A percentile compares a stretch with the other conserved stretches of the same genome.
Evolutionary conservation across 2,113 vertebrate species (phyloP).

Genomic region (Nymphicus hollandicus): DNA sequence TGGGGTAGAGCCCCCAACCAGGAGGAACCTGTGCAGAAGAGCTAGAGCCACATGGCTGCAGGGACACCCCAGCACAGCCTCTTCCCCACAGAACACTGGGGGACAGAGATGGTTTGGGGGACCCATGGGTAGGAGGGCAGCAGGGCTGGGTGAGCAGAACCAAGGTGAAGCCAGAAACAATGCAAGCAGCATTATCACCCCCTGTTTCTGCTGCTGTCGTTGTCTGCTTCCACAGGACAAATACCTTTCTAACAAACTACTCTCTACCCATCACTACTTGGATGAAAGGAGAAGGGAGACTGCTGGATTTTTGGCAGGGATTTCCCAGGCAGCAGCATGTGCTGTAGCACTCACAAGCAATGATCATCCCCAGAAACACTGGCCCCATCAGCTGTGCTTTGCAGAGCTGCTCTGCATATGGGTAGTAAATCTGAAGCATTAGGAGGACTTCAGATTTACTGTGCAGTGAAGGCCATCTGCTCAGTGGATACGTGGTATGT

Average conservation of each 20-base stretch:
- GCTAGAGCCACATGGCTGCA: not conserved
- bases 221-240: not conserved
- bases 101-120: rapidly evolving
- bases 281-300: not conserved
- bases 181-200: not conserved
- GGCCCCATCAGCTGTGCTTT: not conserved
- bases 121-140: not conserved
- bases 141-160: not conserved
- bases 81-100: not conserved
- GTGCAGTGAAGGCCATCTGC: not conserved
- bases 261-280: not conserved
- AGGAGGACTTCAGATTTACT: not conserved
- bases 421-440: not conserved
- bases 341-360: not conserved
- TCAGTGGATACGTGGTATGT: rapidly evolving
- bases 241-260: not conserved
- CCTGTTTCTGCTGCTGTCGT: rapidly evolving
- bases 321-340: not conserved
- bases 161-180: not conserved
- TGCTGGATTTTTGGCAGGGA: not conserved
- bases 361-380: not conserved
- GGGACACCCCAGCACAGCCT: not conserved
- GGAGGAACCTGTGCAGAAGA: not conserved
- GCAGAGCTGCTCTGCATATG: not conserved
- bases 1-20: not conserved